Evolutionary conservation across 23 tunicate species (phyloP), one percentile per base, ranked within the genome.

Genomic region (Trididemnum nubilum): DNA sequence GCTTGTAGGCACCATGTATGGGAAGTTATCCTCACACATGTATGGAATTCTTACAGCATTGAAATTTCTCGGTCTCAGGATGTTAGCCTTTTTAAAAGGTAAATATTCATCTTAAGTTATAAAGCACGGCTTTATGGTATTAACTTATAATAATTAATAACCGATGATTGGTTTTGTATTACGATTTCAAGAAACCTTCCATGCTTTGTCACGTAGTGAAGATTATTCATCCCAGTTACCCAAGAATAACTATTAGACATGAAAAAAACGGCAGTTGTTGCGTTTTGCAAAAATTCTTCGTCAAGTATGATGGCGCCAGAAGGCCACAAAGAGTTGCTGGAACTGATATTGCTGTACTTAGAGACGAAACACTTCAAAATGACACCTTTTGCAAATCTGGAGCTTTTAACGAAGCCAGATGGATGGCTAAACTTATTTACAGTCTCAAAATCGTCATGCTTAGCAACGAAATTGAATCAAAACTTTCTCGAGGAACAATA

Each of bases 1-100:
- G 76, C 76, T 29, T 71, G 76, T 5, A 34, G 76, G 12, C 38
- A 29, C 9, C 49, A 71, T 35, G 76, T 71, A 25, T 4, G 76
- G 18, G 76, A 71, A 27, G 51, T 71, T 7, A 35, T 71, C 4
- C 23, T 71, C 15, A 71, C 39, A 5, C 76, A 35, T 71, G 76
- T 71, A 3, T 71, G 76, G 76, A 23, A 71, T 18, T 15, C 51
- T 5, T 23, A 25, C 19, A 35, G 29, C n/a, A 71, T 29, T 71
- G 49, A 71, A 71, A 29, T 12, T 21, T 71, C 40, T 19, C 25
- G 29, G 4, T 34, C 76, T 27, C 76, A 51, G 12, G 49, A 33
- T 23, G 29, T 71, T 33, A 32, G 7, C 12, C 40, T 71, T 7
- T 29, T 71, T 71, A 21, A 71, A 71, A 71, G 76, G 44, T 35